A percentile compares a stretch with the other conserved stretches of the same genome.
Evolutionary conservation across 23 tunicate genomes (phyloP).

Genomic region (Ascidia mentula): DNA sequence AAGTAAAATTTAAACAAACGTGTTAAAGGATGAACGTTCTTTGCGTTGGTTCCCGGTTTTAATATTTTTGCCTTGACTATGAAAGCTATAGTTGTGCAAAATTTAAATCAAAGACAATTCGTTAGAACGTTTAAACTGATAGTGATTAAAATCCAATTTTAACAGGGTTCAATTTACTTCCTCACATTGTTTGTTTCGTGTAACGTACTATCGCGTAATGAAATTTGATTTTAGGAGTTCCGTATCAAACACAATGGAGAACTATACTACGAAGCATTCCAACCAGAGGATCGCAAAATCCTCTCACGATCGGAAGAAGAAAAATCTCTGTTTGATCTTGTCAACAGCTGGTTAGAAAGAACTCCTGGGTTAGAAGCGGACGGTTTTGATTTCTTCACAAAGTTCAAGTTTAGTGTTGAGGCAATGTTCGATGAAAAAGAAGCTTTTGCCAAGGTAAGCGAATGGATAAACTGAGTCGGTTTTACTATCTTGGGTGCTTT

Average conservation of each 20-base stretch:
- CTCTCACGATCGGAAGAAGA: constrained; percentile 38
- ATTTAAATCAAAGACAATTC: too few relatives aligned
- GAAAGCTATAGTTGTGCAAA: too few relatives aligned
- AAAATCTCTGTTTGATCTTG: constrained; percentile 54
- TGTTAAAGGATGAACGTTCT: too few relatives aligned
- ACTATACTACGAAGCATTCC: constrained; percentile 47
- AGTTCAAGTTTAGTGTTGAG: constrained; percentile 59
- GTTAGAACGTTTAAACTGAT: too few relatives aligned
- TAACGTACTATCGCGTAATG: too few relatives aligned
- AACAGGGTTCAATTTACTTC: too few relatives aligned
- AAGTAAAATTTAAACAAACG: too few relatives aligned
- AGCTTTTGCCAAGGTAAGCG: constrained; percentile 56
- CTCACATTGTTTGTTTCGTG: too few relatives aligned
- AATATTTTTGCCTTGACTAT: too few relatives aligned
- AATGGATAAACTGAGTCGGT: not conserved
- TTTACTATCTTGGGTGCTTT: too few relatives aligned
- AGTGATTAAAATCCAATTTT: too few relatives aligned
- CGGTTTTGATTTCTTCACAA: constrained; percentile 73
- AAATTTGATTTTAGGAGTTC: constrained; percentile 68
- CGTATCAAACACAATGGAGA: constrained; percentile 56
- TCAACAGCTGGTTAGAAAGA: constrained; percentile 84
- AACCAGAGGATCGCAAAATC: constrained; percentile 39
- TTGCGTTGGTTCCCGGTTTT: too few relatives aligned
- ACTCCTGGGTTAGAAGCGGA: constrained; percentile 75
- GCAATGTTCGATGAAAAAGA: constrained; percentile 55